phyloP scores from a whole-genome alignment of 2,888 invertebrate genomes.

The Cetonia aurata region DNA sequence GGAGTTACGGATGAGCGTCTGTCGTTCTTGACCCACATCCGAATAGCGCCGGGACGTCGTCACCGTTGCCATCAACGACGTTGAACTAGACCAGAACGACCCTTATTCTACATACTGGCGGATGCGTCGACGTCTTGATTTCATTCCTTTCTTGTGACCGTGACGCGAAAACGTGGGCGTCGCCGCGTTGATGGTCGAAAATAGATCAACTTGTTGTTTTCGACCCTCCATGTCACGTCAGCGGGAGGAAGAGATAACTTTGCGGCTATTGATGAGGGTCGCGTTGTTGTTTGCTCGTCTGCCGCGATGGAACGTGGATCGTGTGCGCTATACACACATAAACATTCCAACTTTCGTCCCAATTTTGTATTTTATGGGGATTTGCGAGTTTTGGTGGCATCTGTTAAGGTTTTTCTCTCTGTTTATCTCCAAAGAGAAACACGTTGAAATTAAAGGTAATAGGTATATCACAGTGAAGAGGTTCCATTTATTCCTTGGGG shows the following conservation, averaged over 20 bases:
- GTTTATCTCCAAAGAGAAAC: too few species aligned
- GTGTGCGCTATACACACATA: too few species aligned
- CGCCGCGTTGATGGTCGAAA: neutral
- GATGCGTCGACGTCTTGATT: neutral
- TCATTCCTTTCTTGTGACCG: slow-evolving; percentile 4
- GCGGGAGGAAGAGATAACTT: slow-evolving; percentile 7
- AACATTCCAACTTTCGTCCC: too few species aligned
- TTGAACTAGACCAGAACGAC: slow-evolving; percentile 25
- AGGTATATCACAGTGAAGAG: too few species aligned
- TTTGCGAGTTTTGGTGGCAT: too few species aligned
- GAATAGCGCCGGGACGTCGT: slow-evolving; percentile 32
- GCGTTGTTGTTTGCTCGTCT: too few species aligned
- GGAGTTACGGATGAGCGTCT: slow-evolving; percentile 31
- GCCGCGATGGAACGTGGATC: too few species aligned
- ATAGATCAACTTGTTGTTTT: slow-evolving; percentile 21
- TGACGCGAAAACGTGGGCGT: slow-evolving; percentile 11
- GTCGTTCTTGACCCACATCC: slow-evolving; percentile 38
- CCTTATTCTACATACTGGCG: neutral
- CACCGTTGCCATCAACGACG: slow-evolving; percentile 1
- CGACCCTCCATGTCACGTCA: neutral
- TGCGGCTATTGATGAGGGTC: slow-evolving; percentile 5
- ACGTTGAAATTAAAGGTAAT: too few species aligned
- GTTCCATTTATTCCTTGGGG: too few species aligned
- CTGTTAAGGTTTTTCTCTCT: too few species aligned
- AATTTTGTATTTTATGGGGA: too few species aligned